Evolutionary conservation across 2,888 invertebrate genomes (phyloP).

Genomic region (Erebia epiphron): DNA sequence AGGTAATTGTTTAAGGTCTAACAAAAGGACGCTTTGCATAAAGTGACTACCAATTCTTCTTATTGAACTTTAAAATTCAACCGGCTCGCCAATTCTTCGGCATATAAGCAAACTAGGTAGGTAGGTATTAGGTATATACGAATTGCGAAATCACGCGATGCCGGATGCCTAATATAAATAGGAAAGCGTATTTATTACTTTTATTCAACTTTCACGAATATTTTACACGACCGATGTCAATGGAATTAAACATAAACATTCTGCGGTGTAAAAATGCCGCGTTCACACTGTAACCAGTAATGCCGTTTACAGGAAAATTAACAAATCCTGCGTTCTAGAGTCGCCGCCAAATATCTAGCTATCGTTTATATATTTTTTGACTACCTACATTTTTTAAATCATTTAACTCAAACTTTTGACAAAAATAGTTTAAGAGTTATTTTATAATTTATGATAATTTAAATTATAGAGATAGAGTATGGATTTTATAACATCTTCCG

Average conservation of each 20-base stretch:
- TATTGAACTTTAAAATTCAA: too few relatives aligned
- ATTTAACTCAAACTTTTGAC: too few relatives aligned
- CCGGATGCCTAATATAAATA: constrained; percentile 3
- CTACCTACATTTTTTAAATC: too few relatives aligned
- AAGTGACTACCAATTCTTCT: too few relatives aligned
- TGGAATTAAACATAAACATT: constrained; percentile 3
- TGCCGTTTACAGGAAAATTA: not conserved
- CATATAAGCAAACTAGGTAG: not conserved
- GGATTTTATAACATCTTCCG: too few relatives aligned
- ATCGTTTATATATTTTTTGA: too few relatives aligned
- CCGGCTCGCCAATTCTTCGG: not conserved
- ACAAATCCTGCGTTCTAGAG: not conserved
- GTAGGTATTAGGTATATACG: not conserved
- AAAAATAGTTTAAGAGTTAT: too few relatives aligned
- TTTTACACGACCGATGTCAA: constrained; percentile 17
- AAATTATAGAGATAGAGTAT: too few relatives aligned
- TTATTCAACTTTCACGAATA: constrained; percentile 23
- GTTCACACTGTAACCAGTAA: not conserved
- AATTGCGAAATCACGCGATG: constrained; percentile 4
- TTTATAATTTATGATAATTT: too few relatives aligned
- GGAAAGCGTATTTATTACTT: constrained; percentile 22
- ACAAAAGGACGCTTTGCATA: too few relatives aligned
- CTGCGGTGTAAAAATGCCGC: not conserved
- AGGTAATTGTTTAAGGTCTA: too few relatives aligned
- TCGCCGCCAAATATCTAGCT: not conserved